Evolutionary conservation across 2,797 vertebrate species (phyloP).

Genomic region (Sebastes minor): DNA sequence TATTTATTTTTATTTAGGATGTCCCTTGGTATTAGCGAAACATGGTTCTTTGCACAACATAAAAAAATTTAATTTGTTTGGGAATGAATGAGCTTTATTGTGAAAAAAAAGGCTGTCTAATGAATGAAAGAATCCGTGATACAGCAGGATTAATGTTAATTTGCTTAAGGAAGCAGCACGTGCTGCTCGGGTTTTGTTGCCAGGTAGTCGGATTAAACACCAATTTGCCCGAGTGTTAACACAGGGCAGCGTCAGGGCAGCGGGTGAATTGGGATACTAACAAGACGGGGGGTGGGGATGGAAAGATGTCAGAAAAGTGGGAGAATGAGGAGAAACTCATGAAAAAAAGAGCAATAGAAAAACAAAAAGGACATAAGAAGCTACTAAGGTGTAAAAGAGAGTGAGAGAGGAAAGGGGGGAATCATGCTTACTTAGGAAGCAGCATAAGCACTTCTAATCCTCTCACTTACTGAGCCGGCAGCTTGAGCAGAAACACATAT

Average conservation of each 20-base stretch:
- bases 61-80: no score
- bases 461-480: slow-evolving; percentile 51
- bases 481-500: slow-evolving; percentile 26
- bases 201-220: slow-evolving; percentile 44
- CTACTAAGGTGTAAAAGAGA: background rate
- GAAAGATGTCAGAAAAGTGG: background rate
- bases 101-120: background rate
- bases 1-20: background rate
- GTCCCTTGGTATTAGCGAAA: background rate
- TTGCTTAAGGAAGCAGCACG: slow-evolving; percentile 43
- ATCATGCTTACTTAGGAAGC: slow-evolving; percentile 59
- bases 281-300: background rate
- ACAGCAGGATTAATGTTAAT: slow-evolving; percentile 44
- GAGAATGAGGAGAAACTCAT: background rate
- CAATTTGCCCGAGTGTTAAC: background rate
- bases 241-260: background rate
- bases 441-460: slow-evolving; percentile 64
- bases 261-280: background rate
- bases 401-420: slow-evolving; percentile 15
- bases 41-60: background rate
- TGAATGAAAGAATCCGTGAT: slow-evolving; percentile 10
- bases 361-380: background rate
- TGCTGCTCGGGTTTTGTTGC: slow-evolving; percentile 44
- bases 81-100: slow-evolving; percentile 25
- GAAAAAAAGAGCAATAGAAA: background rate